These are phyloP conservation scores for Stratiomys singularior DNA, from an alignment of 2,888 invertebrate genomes.

Conservation along the genomic window DNA sequence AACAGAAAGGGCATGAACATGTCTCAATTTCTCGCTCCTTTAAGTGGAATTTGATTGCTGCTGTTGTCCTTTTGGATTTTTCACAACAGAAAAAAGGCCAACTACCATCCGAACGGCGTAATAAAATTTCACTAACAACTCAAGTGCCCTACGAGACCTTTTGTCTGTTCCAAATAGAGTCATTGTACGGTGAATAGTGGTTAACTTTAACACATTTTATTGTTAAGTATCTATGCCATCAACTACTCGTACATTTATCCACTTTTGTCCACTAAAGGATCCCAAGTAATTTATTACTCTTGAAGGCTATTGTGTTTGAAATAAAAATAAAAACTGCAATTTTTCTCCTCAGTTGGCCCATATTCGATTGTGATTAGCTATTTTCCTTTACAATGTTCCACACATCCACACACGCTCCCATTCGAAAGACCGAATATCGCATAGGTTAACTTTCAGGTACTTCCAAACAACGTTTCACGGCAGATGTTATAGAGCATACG, in stretches of 20 bases:
- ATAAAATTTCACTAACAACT: slow-evolving; percentile 49
- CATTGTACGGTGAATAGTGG: slow-evolving; percentile 50
- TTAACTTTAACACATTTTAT: slow-evolving; percentile 50
- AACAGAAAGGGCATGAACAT: slow-evolving; percentile 41
- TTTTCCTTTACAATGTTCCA: slow-evolving; percentile 19
- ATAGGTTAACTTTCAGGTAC: slow-evolving; percentile 21
- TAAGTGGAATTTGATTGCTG: slow-evolving; percentile 21
- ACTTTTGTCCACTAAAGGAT: slow-evolving; percentile 44
- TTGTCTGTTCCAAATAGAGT: slow-evolving; percentile 48
- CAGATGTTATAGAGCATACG: slow-evolving; percentile 13
- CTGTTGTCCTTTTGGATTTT: slow-evolving; percentile 2
- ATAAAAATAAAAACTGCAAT: slow-evolving; percentile 46
- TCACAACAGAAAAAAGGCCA: too few relatives aligned
- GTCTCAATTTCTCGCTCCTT: slow-evolving; percentile 37
- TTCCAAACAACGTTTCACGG: background rate
- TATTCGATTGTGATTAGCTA: slow-evolving; percentile 45
- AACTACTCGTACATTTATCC: slow-evolving; percentile 43
- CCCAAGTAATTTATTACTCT: slow-evolving; percentile 49
- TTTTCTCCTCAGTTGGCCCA: slow-evolving; percentile 38
- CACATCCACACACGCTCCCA: background rate
- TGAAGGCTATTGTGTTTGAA: slow-evolving; percentile 42
- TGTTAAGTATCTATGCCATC: slow-evolving; percentile 39
- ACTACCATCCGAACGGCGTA: slow-evolving; percentile 15
- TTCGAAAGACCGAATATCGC: background rate
- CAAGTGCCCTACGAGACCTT: slow-evolving; percentile 37